Percentiles rank a stretch among this genome's conserved stretches.
Evolutionary conservation across 2,888 invertebrate species (phyloP).

Genomic region (Ochropacha duplaris): DNA sequence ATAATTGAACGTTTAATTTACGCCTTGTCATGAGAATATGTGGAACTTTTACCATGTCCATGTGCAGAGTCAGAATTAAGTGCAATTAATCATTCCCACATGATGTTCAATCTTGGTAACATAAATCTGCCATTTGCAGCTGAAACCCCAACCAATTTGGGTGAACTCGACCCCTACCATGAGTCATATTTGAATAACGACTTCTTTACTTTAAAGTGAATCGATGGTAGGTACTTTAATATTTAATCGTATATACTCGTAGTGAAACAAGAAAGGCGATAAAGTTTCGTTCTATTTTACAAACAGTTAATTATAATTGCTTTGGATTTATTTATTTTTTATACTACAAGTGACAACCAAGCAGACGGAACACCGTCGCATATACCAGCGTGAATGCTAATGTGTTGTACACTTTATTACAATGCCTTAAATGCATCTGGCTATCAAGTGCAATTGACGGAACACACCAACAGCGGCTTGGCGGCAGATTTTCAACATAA

Average conservation of each 20-base stretch:
- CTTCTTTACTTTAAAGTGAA: background rate
- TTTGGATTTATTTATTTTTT: too few relatives aligned
- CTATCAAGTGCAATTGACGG: too few relatives aligned
- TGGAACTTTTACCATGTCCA: background rate
- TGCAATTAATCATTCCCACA: background rate
- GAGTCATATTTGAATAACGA: background rate
- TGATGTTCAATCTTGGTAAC: background rate
- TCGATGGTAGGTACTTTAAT: background rate
- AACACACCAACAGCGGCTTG: too few relatives aligned
- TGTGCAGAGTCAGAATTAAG: background rate
- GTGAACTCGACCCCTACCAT: background rate
- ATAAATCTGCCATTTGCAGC: constrained; percentile 1
- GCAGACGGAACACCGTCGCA: too few relatives aligned
- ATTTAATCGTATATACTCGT: background rate
- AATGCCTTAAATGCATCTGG: too few relatives aligned
- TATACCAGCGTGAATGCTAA: too few relatives aligned
- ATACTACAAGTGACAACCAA: too few relatives aligned
- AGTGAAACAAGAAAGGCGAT: background rate
- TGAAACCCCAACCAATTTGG: background rate
- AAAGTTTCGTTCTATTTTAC: background rate
- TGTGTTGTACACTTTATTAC: too few relatives aligned
- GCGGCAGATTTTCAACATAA: too few relatives aligned
- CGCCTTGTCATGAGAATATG: background rate
- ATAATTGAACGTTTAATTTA: background rate
- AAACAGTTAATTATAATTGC: background rate